These are phyloP conservation scores for Volucella inflata DNA, from an alignment of 2,888 invertebrate species.

Conservation along the genomic window DNA sequence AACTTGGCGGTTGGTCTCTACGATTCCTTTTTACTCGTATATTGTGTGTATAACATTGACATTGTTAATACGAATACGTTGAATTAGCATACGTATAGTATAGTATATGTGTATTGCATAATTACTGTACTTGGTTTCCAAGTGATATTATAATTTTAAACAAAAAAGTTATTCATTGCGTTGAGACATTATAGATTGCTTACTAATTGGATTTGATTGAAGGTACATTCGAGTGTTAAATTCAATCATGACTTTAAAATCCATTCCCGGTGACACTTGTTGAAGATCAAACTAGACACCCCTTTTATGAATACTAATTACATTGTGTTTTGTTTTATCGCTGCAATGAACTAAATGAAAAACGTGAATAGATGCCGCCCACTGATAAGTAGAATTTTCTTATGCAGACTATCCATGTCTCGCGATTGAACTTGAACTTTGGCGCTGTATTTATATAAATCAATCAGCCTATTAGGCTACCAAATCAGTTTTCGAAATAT, in stretches of 20 bases:
- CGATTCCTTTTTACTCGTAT: slow-evolving; percentile 15
- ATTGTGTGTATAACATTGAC: slow-evolving; percentile 52
- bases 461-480: not conserved
- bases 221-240: slow-evolving; percentile 3
- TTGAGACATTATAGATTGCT: slow-evolving; percentile 41
- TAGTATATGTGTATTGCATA: slow-evolving; percentile 12
- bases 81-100: slow-evolving; percentile 26
- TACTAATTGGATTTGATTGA: slow-evolving; percentile 56
- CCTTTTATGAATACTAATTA: slow-evolving; percentile 60
- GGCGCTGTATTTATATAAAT: slow-evolving; percentile 29
- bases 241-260: slow-evolving; percentile 48
- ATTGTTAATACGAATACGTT: slow-evolving; percentile 35
- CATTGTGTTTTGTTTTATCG: not conserved
- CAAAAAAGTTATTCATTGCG: slow-evolving; percentile 37
- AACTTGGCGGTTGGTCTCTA: slow-evolving; percentile 13
- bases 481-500: slow-evolving; percentile 23
- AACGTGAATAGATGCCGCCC: slow-evolving; percentile 6
- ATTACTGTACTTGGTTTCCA: slow-evolving; percentile 38
- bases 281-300: slow-evolving; percentile 29
- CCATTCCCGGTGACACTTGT: slow-evolving; percentile 54
- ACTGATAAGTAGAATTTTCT: not conserved
- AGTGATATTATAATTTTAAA: slow-evolving; percentile 52
- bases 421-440: slow-evolving; percentile 57
- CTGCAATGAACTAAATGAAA: slow-evolving; percentile 7
- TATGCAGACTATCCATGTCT: not conserved